These are phyloP conservation scores for Criorhina ranunculi DNA, from an alignment of 2,888 invertebrate species.

Conservation along the genomic window DNA sequence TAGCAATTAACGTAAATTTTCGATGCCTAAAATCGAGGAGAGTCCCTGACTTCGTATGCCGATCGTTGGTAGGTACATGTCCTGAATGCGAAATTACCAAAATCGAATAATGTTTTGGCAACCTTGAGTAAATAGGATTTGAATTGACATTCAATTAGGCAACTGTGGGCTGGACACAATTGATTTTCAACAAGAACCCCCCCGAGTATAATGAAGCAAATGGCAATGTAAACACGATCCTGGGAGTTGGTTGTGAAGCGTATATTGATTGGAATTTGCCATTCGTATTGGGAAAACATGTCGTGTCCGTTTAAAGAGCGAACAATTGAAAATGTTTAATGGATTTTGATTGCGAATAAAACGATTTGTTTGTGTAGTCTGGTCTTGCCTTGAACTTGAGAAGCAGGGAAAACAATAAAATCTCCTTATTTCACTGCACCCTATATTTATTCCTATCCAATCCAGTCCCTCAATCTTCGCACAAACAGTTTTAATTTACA, in stretches of 20 bases:
- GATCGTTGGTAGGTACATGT: constrained; percentile 55
- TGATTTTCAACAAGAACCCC: constrained; percentile 67
- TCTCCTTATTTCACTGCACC: not conserved
- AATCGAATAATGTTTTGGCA: constrained; percentile 53
- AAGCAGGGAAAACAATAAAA: not conserved
- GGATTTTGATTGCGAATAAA: not conserved
- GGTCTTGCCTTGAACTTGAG: not conserved
- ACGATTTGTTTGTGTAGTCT: not conserved
- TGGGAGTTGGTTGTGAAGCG: constrained; percentile 24
- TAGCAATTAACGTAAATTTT: constrained; percentile 65
- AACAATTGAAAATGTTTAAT: constrained; percentile 50
- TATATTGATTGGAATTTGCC: constrained; percentile 69
- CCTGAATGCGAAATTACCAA: constrained; percentile 65
- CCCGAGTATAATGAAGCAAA: constrained; percentile 68
- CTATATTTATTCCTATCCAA: too few relatives aligned
- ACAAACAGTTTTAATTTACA: too few relatives aligned
- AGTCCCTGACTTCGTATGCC: too few relatives aligned
- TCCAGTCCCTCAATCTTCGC: too few relatives aligned
- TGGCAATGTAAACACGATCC: constrained; percentile 69
- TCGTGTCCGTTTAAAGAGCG: constrained; percentile 47
- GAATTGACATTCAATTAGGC: constrained; percentile 75
- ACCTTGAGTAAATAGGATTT: constrained; percentile 69
- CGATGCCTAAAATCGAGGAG: constrained; percentile 45
- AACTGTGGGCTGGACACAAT: constrained; percentile 25
- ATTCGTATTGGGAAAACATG: constrained; percentile 47